Percentiles rank a stretch among this genome's conserved stretches.
These are phyloP conservation scores for Eueremaeus valkanovi DNA, from an alignment of 2,888 invertebrate genomes.

Conservation along the genomic window DNA sequence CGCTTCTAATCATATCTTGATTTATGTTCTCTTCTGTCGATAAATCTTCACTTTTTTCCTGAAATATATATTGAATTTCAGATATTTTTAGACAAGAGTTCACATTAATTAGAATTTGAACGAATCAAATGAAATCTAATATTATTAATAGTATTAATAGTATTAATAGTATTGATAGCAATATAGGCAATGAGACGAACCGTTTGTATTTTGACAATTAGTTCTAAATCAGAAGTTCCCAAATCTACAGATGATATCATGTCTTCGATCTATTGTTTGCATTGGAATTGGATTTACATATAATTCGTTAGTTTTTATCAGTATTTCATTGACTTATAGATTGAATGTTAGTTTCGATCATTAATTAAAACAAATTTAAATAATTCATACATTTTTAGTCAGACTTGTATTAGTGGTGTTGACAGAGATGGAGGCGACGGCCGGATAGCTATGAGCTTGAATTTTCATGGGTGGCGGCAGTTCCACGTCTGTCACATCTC, in stretches of 20 bases:
- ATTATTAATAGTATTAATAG: not conserved
- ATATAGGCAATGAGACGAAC: not conserved
- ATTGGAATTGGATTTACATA: too few relatives aligned
- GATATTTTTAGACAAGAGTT: not conserved
- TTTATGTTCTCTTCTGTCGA: not conserved
- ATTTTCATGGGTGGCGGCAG: constrained; percentile 96
- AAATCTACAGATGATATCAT: constrained; percentile 13
- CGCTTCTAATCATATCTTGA: not conserved
- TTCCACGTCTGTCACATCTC: constrained; percentile 69
- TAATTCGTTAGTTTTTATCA: too few relatives aligned
- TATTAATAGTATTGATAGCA: constrained; percentile 5
- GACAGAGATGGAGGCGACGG: constrained; percentile 60
- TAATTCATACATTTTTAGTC: not conserved
- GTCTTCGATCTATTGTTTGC: not conserved
- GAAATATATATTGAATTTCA: not conserved
- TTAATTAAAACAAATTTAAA: not conserved
- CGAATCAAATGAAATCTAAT: too few relatives aligned
- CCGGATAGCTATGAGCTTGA: constrained; percentile 60
- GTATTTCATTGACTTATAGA: not conserved
- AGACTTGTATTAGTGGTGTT: not conserved
- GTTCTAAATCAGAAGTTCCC: not conserved
- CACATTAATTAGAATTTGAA: too few relatives aligned
- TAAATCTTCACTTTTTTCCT: not conserved
- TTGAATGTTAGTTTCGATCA: not conserved
- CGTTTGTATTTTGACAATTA: not conserved